Percentiles rank a stretch among this genome's conserved stretches.
Evolutionary conservation across 2,888 invertebrate genomes (phyloP).

Genomic region (Sphecodes monilicornis): DNA sequence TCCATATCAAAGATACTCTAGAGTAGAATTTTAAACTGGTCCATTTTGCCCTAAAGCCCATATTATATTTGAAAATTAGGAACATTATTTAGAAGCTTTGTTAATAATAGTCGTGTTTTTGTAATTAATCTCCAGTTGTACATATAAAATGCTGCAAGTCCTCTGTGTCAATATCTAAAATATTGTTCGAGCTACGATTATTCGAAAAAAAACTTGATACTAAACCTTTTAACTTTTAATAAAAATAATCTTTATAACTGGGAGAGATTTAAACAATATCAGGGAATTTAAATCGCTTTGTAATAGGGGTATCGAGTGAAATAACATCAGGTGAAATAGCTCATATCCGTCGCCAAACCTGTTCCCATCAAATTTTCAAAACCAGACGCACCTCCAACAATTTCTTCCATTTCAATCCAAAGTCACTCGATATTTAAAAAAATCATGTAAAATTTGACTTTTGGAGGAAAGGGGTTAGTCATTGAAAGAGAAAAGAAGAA

Average conservation of each 20-base stretch:
- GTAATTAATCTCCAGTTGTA: too few relatives aligned
- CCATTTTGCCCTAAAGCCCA: too few relatives aligned
- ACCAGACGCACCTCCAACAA: neutral
- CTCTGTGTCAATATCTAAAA: too few relatives aligned
- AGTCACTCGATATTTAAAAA: neutral
- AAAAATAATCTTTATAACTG: neutral
- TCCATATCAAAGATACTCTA: too few relatives aligned
- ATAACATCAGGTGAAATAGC: neutral
- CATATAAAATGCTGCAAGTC: too few relatives aligned
- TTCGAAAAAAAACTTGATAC: too few relatives aligned
- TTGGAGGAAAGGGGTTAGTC: neutral
- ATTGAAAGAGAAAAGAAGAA: neutral
- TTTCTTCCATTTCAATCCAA: neutral
- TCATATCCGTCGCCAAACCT: neutral
- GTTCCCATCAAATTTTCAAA: neutral
- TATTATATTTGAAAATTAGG: too few relatives aligned
- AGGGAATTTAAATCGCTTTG: neutral
- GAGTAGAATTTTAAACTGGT: too few relatives aligned
- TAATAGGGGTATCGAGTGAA: neutral
- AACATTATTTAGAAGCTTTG: too few relatives aligned
- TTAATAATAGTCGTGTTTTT: too few relatives aligned
- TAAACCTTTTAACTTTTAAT: too few relatives aligned
- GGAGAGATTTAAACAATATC: neutral
- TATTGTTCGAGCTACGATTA: too few relatives aligned
- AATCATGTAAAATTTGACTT: neutral